Evolutionary conservation across 2,797 vertebrate genomes (phyloP).

Genomic region (Gallinago solitaria): DNA sequence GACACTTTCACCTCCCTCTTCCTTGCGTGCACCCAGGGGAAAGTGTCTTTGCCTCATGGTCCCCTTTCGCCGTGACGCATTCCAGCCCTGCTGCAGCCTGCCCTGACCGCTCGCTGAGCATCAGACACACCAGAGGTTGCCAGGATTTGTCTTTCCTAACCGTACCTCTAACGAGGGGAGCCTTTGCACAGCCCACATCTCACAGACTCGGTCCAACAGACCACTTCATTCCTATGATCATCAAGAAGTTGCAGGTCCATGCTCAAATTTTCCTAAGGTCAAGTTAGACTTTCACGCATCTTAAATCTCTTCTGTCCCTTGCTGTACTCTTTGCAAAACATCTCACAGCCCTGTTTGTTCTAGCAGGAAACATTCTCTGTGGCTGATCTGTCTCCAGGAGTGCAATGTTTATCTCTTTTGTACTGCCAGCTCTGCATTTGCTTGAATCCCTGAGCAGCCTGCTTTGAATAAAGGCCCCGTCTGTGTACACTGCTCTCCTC

Average conservation of each 20-base stretch:
- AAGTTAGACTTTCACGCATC: neutral
- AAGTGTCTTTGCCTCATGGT: neutral
- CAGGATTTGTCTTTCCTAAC: neutral
- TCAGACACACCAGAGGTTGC: neutral
- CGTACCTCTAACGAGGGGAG: neutral
- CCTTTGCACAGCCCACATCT: neutral
- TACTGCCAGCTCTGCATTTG: neutral
- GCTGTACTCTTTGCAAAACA: neutral
- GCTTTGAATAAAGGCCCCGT: neutral
- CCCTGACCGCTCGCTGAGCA: fast-evolving
- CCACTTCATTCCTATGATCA: neutral
- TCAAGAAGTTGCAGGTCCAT: neutral
- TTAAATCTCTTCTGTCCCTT: neutral
- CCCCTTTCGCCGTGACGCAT: fast-evolving
- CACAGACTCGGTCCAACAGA: neutral
- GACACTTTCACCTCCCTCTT: neutral
- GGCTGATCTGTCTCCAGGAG: neutral
- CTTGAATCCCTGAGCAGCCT: neutral
- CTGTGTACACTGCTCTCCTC: neutral
- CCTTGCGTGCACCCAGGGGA: neutral
- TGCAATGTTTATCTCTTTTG: neutral
- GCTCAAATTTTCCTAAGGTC: neutral
- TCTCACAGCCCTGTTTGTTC: neutral
- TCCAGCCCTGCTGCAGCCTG: neutral
- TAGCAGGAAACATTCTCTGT: neutral